Evolutionary conservation across 2,888 invertebrate species (phyloP), one percentile per base, ranked within the genome.

Genomic region (Callimorpha dominula): DNA sequence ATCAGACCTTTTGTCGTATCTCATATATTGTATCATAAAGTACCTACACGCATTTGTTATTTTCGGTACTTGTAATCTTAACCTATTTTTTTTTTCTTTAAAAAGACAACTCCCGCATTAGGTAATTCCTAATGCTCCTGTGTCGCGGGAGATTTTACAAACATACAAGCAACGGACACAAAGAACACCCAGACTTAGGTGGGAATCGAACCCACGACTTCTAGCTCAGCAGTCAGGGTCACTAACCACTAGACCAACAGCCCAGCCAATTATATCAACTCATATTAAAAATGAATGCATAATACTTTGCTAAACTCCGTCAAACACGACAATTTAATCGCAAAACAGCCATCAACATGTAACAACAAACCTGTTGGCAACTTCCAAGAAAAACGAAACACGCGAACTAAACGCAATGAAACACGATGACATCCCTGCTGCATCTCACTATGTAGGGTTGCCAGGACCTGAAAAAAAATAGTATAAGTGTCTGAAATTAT

Each of bases 391-490:
- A 76, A 72, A 67, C 66, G 66, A 73, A 72, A 31, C 62, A 54
- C 66, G 71, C 70, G 69, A 75, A 68, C 46, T 40, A 71, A 67
- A 72, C 67, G 75, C 64, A 70, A 73, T 69, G 68, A 69, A 72
- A 77, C 68, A 70, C 64, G 64, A 20, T 74, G 74, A 76, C 83
- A 86, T 69, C 86, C 87, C 72, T 84, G 69, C 57, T 64, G 80
- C 76, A 71, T 82, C 68, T 77, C 67, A 54, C 69, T 75, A 79
- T 73, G 67, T 77, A 85, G 86, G 86, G 83, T 67, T 83, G 86
- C 70, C 77, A 76, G 72, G 78, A 80, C 80, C 6, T 57, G 2
- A 20, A 54, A 43, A 54, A n/a, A 31, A 40, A 46, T 9, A 46
- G 4, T 50, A 52, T 40, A 31, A 31, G 31, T 1, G 31, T 31